Evolutionary conservation across 2,113 vertebrate species (phyloP).

Genomic region (Seriola dumerili): DNA sequence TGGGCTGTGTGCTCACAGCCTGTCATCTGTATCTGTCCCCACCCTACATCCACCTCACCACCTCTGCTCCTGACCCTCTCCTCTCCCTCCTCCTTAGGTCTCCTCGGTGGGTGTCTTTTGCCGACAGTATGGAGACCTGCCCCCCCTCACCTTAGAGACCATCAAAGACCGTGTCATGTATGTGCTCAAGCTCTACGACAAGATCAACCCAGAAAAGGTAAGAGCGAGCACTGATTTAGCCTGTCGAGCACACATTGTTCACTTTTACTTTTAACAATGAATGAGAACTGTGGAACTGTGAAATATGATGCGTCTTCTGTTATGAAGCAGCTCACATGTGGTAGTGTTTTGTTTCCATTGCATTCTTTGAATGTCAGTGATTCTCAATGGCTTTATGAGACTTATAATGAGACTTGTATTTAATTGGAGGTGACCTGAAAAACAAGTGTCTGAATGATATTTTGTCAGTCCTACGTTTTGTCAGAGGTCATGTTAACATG

Average conservation of each 20-base stretch:
- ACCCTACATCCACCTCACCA: not conserved
- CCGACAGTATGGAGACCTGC: slow-evolving; percentile 88
- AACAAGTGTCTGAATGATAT: too few species aligned
- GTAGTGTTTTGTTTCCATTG: too few species aligned
- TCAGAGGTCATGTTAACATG: too few species aligned
- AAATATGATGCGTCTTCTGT: too few species aligned
- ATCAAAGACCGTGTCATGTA: slow-evolving; percentile 94
- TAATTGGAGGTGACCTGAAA: too few species aligned
- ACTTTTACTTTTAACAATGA: not conserved
- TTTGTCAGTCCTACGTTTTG: too few species aligned
- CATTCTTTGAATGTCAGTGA: too few species aligned
- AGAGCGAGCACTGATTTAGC: slow-evolving; percentile 1
- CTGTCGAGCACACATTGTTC: not conserved
- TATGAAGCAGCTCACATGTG: too few species aligned
- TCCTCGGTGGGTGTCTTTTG: slow-evolving; percentile 63
- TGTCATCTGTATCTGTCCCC: not conserved
- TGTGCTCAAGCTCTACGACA: slow-evolving; percentile 96
- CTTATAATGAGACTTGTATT: too few species aligned
- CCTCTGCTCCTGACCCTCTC: not conserved
- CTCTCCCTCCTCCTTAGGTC: slow-evolving; percentile 67
- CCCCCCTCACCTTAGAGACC: slow-evolving; percentile 89
- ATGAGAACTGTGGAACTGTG: too few species aligned
- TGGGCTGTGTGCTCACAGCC: not conserved
- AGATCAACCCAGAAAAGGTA: slow-evolving; percentile 95
- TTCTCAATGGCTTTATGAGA: too few species aligned